Percentiles rank a stretch among this genome's conserved stretches.
These are phyloP conservation scores for Cynopterus brachyotis DNA, from an alignment of 2,113 vertebrate genomes.

Conservation along the genomic window DNA sequence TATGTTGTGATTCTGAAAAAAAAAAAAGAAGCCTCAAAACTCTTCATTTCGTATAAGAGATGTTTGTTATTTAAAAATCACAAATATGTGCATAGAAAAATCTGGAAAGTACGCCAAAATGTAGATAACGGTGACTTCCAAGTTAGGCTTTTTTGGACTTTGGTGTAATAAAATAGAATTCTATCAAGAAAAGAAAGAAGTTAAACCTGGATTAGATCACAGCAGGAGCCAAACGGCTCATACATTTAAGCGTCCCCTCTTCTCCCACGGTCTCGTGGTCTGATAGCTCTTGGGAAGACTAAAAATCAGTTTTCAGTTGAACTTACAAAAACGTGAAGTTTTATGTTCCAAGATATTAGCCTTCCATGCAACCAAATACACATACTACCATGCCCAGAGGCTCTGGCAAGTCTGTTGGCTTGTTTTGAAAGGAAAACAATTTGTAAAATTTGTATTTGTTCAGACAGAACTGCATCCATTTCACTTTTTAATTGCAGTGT, in stretches of 20 bases:
- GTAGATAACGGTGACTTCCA: neutral
- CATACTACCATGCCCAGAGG: neutral
- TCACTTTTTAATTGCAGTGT: neutral
- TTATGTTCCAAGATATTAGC: neutral
- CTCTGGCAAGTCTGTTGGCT: neutral
- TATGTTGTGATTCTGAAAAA: neutral
- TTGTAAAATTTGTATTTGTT: neutral
- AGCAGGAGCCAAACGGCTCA: neutral
- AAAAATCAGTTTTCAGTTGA: neutral
- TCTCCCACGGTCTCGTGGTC: neutral
- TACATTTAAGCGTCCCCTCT: neutral
- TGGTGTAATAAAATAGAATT: neutral
- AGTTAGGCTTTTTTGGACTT: neutral
- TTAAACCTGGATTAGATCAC: neutral
- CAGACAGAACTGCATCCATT: neutral
- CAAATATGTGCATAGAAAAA: neutral
- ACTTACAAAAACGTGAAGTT: conserved; percentile 14
- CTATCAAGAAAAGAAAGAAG: neutral
- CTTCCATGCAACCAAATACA: neutral
- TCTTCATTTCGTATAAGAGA: neutral
- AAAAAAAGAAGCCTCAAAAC: neutral
- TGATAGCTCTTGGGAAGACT: neutral
- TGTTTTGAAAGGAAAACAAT: neutral
- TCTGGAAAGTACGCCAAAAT: neutral
- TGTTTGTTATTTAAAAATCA: neutral